Percentiles rank a stretch among this genome's conserved stretches.
These are phyloP conservation scores for Podarcis cretensis DNA, from an alignment of 2,113 vertebrate species.

Conservation along the genomic window DNA sequence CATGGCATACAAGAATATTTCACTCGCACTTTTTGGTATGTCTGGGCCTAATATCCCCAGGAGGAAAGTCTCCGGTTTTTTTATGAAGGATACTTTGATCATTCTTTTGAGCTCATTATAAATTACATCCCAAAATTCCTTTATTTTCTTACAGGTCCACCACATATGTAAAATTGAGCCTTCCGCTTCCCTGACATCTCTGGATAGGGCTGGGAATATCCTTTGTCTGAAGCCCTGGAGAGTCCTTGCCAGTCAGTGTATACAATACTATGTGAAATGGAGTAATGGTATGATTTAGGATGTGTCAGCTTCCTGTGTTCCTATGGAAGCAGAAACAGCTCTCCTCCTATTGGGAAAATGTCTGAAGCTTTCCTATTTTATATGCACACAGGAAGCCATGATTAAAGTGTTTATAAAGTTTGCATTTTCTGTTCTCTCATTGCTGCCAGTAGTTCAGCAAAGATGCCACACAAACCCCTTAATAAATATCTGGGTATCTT, in stretches of 20 bases:
- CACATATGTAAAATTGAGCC: too few species aligned
- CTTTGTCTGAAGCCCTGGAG: not conserved
- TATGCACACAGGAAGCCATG: not conserved
- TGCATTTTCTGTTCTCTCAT: not conserved
- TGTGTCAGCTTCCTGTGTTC: not conserved
- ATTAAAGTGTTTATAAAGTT: not conserved
- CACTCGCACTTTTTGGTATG: too few species aligned
- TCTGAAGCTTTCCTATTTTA: not conserved
- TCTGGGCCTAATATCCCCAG: too few species aligned
- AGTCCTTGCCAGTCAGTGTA: not conserved
- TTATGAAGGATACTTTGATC: too few species aligned
- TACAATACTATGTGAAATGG: not conserved
- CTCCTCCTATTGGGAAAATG: not conserved
- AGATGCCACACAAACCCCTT: not conserved
- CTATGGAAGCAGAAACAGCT: not conserved
- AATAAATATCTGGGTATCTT: conserved; percentile 18
- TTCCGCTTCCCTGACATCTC: too few species aligned
- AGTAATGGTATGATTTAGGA: not conserved
- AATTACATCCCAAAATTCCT: too few species aligned
- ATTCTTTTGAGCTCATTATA: too few species aligned
- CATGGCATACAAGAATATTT: too few species aligned
- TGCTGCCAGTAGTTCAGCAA: not conserved
- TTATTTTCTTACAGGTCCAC: too few species aligned
- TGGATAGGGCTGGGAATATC: not conserved
- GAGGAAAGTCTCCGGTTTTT: too few species aligned